phyloP scores from a whole-genome alignment of 2,888 invertebrate genomes.

The Tipula confusa region DNA sequence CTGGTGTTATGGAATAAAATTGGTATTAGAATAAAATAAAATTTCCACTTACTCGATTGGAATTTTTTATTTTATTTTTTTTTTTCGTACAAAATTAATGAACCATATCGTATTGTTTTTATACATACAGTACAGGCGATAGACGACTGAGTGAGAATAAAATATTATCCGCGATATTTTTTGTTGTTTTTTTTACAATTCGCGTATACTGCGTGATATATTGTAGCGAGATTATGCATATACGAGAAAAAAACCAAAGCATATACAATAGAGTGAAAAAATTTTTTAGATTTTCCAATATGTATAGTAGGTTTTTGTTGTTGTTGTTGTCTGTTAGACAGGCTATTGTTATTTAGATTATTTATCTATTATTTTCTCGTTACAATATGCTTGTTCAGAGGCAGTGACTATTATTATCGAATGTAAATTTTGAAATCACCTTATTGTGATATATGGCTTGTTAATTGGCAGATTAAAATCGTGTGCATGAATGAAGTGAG shows the following conservation, averaged over 20 bases:
- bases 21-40: neutral
- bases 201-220: neutral
- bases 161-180: neutral
- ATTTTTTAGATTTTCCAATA: neutral
- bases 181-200: neutral
- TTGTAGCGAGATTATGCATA: neutral
- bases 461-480: neutral
- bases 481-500: no score
- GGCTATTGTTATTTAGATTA: neutral
- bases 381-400: neutral
- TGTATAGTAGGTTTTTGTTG: neutral
- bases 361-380: neutral
- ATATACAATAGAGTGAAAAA: neutral
- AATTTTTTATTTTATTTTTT: neutral
- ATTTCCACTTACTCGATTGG: neutral
- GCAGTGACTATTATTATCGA: neutral
- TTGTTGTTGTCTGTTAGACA: neutral
- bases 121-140: neutral
- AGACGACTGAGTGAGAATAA: neutral
- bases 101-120: neutral
- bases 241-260: neutral
- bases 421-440: neutral
- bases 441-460: neutral
- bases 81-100: neutral
- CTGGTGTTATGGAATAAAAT: neutral